Base-by-base conservation (phyloP, 2,888 invertebrate genomes). In the Gerris lacustris region DNA sequence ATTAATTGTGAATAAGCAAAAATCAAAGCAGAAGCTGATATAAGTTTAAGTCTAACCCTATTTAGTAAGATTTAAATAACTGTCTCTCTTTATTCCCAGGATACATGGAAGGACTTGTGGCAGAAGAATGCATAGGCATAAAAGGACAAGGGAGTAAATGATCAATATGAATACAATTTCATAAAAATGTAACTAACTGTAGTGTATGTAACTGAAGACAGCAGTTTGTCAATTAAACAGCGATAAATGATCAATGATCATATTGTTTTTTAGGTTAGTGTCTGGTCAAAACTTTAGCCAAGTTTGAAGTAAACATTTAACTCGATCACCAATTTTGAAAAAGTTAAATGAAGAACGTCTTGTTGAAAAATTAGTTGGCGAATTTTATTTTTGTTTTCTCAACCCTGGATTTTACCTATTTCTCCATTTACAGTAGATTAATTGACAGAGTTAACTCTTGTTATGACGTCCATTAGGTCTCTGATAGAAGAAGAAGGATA, bases 171-270 rank as follows among this genome's bases (percentile, higher is more conserved):
- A 31, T 31, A 31, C 31, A 31, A 31, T 31, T 31, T 31, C 31
- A 31, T 31, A 31, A 31, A 31, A 31, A 31, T 31, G 31, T 4
- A 31, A 31, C 31, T 31, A 43, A 17, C 6, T 67, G 45, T 18
- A 44, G 62, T n/a, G 43, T 2, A 6, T 6, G 0, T n/a, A n/a
- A n/a, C 44, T 70, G 0, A 17, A 67, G 18, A 62, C 67, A 63
- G 70, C 67, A 47, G 31, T 31, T 31, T 31, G 31, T 31, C 31
- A 31, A n/a, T n/a, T n/a, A n/a, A 31, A 31, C 31, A 31, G 1
- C 31, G 4, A 31, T 70, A 9, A 70, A 67, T 5, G 67, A 67
- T 44, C 70, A 70, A 67, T 5, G 67, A 67, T 44, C 70, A 70
- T 67, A 62, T 62, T 63, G 67, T 67, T 11, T 67, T 47, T 43